phyloP scores from a whole-genome alignment of 2,797 vertebrate genomes.

The Bucorvus abyssinicus region DNA sequence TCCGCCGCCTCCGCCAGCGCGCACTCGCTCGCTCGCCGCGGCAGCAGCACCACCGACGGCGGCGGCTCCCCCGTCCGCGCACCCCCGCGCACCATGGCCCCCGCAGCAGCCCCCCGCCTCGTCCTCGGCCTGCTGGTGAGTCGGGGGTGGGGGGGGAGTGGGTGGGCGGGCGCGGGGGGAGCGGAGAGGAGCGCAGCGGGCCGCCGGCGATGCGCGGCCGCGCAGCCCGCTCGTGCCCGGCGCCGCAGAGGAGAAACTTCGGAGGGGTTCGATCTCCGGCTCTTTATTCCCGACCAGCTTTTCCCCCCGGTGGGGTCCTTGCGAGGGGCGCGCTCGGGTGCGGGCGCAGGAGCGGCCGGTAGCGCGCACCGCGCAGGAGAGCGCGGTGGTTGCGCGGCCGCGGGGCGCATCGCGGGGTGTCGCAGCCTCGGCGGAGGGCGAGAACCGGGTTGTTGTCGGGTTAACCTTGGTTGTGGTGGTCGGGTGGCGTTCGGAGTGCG shows the following conservation, averaged over 20 bases:
- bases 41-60: not conserved
- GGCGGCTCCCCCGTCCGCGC: not conserved
- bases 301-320: not conserved
- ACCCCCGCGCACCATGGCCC: slow-evolving; percentile 25
- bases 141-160: not conserved
- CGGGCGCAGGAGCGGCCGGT: not conserved
- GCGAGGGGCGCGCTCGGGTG: not conserved
- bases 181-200: not conserved
- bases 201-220: not conserved
- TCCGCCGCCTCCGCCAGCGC: not conserved
- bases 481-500: not conserved
- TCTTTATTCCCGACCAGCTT: rapidly evolving
- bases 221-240: not conserved
- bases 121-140: slow-evolving; percentile 73
- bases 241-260: too few species aligned
- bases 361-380: too few species aligned
- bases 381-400: not conserved
- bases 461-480: not conserved
- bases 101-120: slow-evolving; percentile 42
- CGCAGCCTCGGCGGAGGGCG: too few species aligned
- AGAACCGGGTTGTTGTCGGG: rapidly evolving
- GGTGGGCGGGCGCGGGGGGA: not conserved
- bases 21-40: not conserved
- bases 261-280: too few species aligned
- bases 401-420: not conserved